Evolutionary conservation across 1,140 invertebrate species (phyloP), one percentile per base, ranked within the genome.

Genomic region (Drosophila funebris): DNA sequence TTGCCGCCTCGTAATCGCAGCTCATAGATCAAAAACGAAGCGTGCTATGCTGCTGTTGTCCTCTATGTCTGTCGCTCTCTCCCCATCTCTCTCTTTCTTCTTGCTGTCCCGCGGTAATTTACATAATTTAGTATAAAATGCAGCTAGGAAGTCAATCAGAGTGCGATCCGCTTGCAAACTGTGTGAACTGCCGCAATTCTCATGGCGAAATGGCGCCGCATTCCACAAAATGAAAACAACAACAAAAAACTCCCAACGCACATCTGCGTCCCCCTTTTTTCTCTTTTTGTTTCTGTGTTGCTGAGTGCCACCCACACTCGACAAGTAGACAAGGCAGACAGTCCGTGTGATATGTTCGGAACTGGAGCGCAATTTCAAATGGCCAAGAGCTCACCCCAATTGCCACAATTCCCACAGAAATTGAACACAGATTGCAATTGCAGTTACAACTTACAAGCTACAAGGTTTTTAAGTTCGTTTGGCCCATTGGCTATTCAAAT

Each of bases 141-240:
- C 48, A 33, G 46, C 68, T 36, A 43, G 20, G 61, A 71, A 64
- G 61, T 71, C 68, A 71, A 56, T 71, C 61, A 56, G 50, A 64
- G 14, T 63, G 39, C 67, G 31, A 63, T 31, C 48, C 50, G 46
- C 24, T 24, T 11, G 29, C 6, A 4, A 27, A 57, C 52, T 77
- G 54, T 84, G 80, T 87, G 80, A 84, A 84, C 80, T 83, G 83
- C 73, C 66, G 61, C 82, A 72, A 58, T 87, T 84, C 80, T 76
- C 80, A 84, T 78, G 77, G 43, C 31, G 31, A 69, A 73, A 63
- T 53, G 41, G 57, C 54, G 60, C 46, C 64, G 46, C 77, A 84
- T 85, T 85, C 81, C 69, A 29, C 18, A 27, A 20, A 16, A 9
- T 7, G 31, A 44, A 41, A 36, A 8, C n/a, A 36, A 14, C 13